Evolutionary conservation across 1,140 invertebrate genomes (phyloP).

Genomic region (Eumaeus atala): DNA sequence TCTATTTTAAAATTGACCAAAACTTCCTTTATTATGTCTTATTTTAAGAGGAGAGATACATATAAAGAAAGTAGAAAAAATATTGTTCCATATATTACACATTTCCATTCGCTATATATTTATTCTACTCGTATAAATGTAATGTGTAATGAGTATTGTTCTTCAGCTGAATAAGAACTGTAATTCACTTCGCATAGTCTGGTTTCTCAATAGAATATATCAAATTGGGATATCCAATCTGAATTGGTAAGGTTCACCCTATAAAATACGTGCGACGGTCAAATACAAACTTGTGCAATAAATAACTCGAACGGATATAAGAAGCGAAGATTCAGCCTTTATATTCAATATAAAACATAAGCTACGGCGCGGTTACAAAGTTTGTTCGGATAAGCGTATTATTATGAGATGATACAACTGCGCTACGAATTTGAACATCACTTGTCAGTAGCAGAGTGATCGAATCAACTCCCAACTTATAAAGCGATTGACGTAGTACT

Average conservation of each 20-base stretch:
- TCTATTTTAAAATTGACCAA: too few relatives aligned
- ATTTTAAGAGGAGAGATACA: too few relatives aligned
- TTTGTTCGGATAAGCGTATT: too few relatives aligned
- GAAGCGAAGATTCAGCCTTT: constrained; percentile 54
- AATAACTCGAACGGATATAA: constrained; percentile 67
- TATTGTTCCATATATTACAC: background rate
- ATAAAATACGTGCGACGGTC: constrained; percentile 71
- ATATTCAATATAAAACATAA: constrained; percentile 49
- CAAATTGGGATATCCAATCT: constrained; percentile 66
- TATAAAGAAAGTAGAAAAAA: too few relatives aligned
- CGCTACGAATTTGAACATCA: too few relatives aligned
- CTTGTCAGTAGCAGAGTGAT: too few relatives aligned
- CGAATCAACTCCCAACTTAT: too few relatives aligned
- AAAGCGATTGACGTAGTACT: too few relatives aligned
- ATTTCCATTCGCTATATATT: background rate
- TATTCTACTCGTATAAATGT: background rate
- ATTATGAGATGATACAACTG: too few relatives aligned
- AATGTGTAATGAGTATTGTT: constrained; percentile 3
- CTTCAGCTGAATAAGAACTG: background rate
- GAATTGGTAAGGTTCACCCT: constrained; percentile 64
- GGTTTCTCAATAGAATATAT: constrained; percentile 38
- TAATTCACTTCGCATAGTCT: background rate
- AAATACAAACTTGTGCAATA: constrained; percentile 71
- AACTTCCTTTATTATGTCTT: too few relatives aligned
- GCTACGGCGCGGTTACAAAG: constrained; percentile 7